phyloP scores from a whole-genome alignment of 2,797 vertebrate species.

The Smutsia temminckii region DNA sequence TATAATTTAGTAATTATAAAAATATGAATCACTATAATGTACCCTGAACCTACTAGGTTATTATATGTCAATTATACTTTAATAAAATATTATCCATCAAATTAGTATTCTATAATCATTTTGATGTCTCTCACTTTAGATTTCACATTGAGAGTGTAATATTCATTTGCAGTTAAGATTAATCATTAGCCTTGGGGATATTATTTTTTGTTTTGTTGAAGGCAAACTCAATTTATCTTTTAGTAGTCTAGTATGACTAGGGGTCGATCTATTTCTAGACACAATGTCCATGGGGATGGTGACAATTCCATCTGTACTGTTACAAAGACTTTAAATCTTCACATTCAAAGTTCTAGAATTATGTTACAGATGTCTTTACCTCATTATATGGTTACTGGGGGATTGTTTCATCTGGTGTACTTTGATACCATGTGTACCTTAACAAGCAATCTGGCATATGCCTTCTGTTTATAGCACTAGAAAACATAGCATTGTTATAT shows the following conservation, averaged over 20 bases:
- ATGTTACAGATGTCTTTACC: conserved; percentile 84
- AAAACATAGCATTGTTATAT: conserved; percentile 76
- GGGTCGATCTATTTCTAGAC: conserved; percentile 73
- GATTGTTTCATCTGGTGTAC: conserved; percentile 82
- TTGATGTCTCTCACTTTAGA: background rate
- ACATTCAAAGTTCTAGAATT: conserved; percentile 72
- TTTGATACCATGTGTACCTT: conserved; percentile 81
- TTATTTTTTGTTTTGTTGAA: conserved; percentile 15
- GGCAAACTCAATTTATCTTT: conserved; percentile 45
- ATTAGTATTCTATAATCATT: background rate
- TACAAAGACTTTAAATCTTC: conserved; percentile 80
- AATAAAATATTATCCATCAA: background rate
- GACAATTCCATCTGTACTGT: conserved; percentile 75
- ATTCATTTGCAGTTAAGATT: background rate
- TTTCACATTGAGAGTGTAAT: background rate
- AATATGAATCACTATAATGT: background rate
- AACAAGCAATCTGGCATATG: conserved; percentile 85
- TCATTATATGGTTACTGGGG: conserved; percentile 83
- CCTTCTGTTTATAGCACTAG: conserved; percentile 82
- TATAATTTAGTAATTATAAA: background rate
- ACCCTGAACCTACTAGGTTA: background rate
- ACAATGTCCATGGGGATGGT: conserved; percentile 42
- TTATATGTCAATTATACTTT: background rate
- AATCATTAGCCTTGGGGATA: conserved; percentile 47
- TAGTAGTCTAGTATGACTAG: conserved; percentile 55